Evolutionary conservation across 1,140 invertebrate genomes (phyloP).

Genomic region (Agrypnia vestita): DNA sequence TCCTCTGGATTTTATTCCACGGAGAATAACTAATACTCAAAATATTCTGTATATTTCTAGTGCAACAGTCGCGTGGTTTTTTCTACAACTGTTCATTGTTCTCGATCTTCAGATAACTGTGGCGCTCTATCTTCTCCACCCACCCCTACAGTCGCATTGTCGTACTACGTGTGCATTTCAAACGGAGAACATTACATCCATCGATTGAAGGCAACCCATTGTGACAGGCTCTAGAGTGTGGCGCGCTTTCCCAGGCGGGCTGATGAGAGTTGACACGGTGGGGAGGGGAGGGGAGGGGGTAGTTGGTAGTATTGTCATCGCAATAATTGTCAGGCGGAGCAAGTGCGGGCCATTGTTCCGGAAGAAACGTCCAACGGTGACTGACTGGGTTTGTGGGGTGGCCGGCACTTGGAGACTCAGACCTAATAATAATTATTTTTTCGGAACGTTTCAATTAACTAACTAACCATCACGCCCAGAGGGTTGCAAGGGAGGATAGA

Average conservation of each 20-base stretch:
- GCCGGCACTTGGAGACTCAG: conserved; percentile 2
- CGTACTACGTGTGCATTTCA: too few species aligned
- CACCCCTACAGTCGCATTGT: not conserved
- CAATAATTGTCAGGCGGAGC: conserved; percentile 55
- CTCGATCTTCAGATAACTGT: not conserved
- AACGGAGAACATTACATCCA: not conserved
- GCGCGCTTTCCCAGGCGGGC: not conserved
- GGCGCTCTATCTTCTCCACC: not conserved
- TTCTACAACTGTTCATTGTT: not conserved
- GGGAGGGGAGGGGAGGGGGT: not conserved
- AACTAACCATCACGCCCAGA: too few species aligned
- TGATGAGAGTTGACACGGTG: conserved; percentile 56
- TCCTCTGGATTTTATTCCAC: too few species aligned
- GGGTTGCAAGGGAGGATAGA: too few species aligned
- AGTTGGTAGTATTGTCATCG: conserved; percentile 48
- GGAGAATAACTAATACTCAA: too few species aligned
- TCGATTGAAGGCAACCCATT: conserved; percentile 17
- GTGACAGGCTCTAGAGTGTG: conserved; percentile 3
- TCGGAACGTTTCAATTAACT: too few species aligned
- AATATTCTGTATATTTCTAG: too few species aligned
- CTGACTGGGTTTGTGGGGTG: not conserved
- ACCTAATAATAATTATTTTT: too few species aligned
- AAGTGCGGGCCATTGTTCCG: conserved; percentile 56
- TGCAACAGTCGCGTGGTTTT: too few species aligned
- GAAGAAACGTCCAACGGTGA: conserved; percentile 15